Percentiles rank a stretch among this genome's conserved stretches.
phyloP scores from a whole-genome alignment of 2,113 vertebrate species.

The Piprites chloris region DNA sequence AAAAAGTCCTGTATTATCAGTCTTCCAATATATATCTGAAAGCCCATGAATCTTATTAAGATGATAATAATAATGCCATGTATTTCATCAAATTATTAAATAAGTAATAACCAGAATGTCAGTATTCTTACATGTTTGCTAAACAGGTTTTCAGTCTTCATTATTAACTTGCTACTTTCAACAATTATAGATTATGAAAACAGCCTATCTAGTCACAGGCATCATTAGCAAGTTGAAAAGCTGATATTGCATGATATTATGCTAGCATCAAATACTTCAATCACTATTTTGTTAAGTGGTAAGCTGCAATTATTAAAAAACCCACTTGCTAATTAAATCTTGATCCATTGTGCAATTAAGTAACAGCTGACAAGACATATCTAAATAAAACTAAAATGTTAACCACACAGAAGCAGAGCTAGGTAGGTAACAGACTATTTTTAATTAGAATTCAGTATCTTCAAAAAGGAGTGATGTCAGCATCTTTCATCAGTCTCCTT shows the following conservation, averaged over 20 bases:
- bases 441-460: not conserved
- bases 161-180: not conserved
- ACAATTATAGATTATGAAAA: not conserved
- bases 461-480: not conserved
- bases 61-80: not conserved
- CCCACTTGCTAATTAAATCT: not conserved
- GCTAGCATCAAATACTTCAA: not conserved
- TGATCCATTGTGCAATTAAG: not conserved
- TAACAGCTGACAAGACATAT: not conserved
- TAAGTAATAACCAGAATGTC: not conserved
- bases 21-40: not conserved
- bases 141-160: not conserved
- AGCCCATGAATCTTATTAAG: not conserved
- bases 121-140: not conserved
- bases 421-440: not conserved
- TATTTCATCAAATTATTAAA: not conserved
- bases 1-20: not conserved
- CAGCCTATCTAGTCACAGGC: not conserved
- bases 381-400: not conserved
- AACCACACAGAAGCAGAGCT: not conserved
- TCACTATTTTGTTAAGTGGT: not conserved
- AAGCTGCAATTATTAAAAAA: not conserved
- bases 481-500: not conserved
- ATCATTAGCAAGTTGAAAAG: constrained; percentile 12
- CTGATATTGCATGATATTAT: not conserved